These are phyloP conservation scores for Plagodis dolabraria DNA, from an alignment of 2,888 invertebrate genomes.

Conservation along the genomic window DNA sequence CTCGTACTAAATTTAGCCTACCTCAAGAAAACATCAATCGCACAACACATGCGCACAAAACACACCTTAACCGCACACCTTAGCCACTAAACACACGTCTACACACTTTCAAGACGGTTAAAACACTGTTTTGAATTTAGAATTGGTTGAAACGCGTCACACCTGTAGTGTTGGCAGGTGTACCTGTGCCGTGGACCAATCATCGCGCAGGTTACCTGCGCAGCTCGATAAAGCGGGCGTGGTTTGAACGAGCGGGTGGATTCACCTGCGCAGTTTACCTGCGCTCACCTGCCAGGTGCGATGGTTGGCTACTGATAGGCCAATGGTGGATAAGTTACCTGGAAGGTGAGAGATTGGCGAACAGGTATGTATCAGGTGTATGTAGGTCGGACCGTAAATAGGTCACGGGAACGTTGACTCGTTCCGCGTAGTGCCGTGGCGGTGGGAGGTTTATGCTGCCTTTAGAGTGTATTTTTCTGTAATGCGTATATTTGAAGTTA, in stretches of 20 bases:
- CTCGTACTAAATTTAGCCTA: conserved; percentile 76
- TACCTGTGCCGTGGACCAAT: conserved; percentile 75
- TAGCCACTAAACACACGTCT: conserved; percentile 41
- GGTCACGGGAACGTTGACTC: conserved; percentile 47
- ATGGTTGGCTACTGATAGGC: conserved; percentile 59
- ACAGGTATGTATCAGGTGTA: conserved; percentile 49
- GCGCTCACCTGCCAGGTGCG: conserved; percentile 70
- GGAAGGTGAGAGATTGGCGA: conserved; percentile 52
- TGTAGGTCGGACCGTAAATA: conserved; percentile 38
- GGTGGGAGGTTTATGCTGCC: conserved; percentile 7
- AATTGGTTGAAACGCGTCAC: conserved; percentile 33
- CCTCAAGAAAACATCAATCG: conserved; percentile 84
- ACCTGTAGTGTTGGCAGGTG: conserved; percentile 63
- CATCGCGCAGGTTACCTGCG: conserved; percentile 81
- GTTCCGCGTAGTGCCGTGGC: not conserved
- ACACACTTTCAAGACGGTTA: conserved; percentile 38
- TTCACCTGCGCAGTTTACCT: conserved; percentile 57
- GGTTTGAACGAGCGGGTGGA: conserved; percentile 13
- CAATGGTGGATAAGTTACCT: conserved; percentile 45
- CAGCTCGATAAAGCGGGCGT: conserved; percentile 77
- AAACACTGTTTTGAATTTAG: conserved; percentile 45
- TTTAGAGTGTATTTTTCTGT: not conserved
- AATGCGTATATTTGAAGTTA: not conserved
- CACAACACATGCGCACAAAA: conserved; percentile 80
- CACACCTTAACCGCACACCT: conserved; percentile 48